phyloP scores from a whole-genome alignment of 2,888 invertebrate species.

The Stenolophus ochropezus region DNA sequence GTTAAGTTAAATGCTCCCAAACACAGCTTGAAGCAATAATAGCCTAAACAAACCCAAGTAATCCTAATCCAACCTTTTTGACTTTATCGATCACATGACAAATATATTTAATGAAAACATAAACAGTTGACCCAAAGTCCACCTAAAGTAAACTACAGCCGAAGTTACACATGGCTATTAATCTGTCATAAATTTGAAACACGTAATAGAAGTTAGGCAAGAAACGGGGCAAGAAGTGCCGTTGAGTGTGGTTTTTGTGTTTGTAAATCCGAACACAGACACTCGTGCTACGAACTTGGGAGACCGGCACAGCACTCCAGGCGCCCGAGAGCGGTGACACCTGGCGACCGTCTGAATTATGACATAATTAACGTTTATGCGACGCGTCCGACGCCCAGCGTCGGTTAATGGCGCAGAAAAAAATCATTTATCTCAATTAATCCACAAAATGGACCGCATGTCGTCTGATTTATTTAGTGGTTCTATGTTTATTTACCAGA shows the following conservation, averaged over 20 bases:
- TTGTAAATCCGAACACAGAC: background rate
- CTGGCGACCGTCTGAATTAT: conserved; percentile 47
- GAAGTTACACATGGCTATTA: background rate
- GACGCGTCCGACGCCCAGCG: conserved; percentile 39
- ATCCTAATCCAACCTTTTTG: background rate
- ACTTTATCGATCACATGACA: background rate
- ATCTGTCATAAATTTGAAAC: background rate
- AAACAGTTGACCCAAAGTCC: background rate
- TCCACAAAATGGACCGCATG: conserved; percentile 38
- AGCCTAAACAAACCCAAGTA: background rate
- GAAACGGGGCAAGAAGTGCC: background rate
- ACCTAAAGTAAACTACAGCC: background rate
- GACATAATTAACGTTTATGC: conserved; percentile 57
- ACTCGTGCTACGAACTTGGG: too few species aligned
- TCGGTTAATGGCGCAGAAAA: conserved; percentile 50
- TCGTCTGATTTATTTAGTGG: conserved; percentile 50
- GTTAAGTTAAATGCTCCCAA: background rate
- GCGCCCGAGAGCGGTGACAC: conserved; percentile 33
- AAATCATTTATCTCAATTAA: conserved; percentile 58
- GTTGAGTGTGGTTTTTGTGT: background rate
- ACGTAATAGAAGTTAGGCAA: background rate
- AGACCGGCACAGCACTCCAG: background rate
- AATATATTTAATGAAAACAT: background rate
- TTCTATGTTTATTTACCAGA: conserved; percentile 27
- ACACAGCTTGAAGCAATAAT: background rate